Conservation (phyloP, 2,113 vertebrate species). For the Corythornis vintsioides region DNA sequence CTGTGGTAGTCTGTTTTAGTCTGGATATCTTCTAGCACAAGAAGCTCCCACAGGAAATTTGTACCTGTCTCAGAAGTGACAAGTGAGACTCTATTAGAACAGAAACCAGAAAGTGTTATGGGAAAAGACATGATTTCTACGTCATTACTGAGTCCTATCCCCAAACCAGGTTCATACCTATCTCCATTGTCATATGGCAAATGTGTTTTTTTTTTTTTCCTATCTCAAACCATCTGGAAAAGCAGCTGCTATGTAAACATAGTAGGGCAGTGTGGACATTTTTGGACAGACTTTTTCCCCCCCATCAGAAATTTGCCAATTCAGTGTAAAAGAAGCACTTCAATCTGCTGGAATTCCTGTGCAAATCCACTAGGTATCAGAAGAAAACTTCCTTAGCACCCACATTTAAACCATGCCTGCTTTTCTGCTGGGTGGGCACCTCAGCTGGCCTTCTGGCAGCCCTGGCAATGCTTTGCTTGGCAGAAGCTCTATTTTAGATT, state of each 20-base stretch:
- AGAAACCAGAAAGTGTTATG: not conserved
- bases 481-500: constrained; percentile 21
- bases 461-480: constrained; percentile 36
- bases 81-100: not conserved
- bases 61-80: not conserved
- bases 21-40: not conserved
- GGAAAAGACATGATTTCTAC: not conserved
- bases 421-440: constrained; percentile 7
- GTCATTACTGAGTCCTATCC: not conserved
- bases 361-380: not conserved
- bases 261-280: not conserved
- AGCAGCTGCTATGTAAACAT: not conserved
- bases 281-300: not conserved
- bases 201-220: not conserved
- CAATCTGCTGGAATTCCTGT: not conserved
- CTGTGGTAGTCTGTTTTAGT: not conserved
- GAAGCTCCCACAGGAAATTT: not conserved
- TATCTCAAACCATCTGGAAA: not conserved
- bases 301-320: not conserved
- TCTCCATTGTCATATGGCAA: not conserved
- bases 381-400: not conserved
- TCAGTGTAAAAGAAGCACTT: not conserved
- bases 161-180: not conserved
- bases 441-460: constrained; percentile 5
- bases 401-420: not conserved